phyloP scores from a whole-genome alignment of 2,113 vertebrate species.

The Trogon surrucura region DNA sequence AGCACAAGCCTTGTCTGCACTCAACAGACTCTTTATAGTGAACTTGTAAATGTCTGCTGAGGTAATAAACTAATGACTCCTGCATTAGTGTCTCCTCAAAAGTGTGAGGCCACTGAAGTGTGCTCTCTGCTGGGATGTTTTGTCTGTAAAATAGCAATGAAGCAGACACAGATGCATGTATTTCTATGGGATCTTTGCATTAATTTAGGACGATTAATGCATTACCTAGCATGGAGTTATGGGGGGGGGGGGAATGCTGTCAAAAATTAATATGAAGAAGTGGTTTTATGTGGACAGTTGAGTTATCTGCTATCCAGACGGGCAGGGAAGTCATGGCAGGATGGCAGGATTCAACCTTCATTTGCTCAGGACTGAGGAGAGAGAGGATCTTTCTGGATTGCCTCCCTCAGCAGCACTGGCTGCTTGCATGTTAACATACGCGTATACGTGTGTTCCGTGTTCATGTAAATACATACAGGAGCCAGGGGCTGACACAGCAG shows the following conservation, averaged over 20 bases:
- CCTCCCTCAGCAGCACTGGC: fast-evolving
- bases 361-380: neutral
- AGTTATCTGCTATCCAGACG: neutral
- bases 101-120: fast-evolving
- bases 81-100: neutral
- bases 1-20: neutral
- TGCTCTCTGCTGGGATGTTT: neutral
- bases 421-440: fast-evolving
- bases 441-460: fast-evolving
- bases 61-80: neutral
- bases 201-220: slow-evolving; percentile 66
- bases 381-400: fast-evolving
- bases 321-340: neutral
- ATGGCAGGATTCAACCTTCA: neutral
- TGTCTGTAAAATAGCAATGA: neutral
- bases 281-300: slow-evolving; percentile 70
- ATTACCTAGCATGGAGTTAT: slow-evolving; percentile 65
- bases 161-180: neutral
- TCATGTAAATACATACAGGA: neutral
- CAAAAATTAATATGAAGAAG: slow-evolving; percentile 67
- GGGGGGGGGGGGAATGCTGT: slow-evolving; percentile 69
- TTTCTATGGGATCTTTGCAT: neutral
- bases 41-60: neutral
- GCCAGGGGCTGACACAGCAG: neutral
- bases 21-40: neutral